Conservation (phyloP, 2,797 vertebrate species). For the Ptychobarbus kaznakovi region DNA sequence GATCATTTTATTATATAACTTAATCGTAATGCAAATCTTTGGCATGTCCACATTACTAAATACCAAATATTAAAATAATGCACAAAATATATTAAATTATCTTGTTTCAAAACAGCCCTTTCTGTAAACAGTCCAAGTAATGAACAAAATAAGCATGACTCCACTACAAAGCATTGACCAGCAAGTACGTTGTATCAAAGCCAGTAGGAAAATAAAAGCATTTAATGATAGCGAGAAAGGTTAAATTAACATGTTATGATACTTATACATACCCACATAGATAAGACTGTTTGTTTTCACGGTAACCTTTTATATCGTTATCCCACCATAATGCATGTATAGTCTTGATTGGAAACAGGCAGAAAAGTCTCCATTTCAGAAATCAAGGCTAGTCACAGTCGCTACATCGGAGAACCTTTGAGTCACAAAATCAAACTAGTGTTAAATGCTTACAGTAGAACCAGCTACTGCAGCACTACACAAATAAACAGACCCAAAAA, state of each 20-base stretch:
- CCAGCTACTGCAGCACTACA: slow-evolving; percentile 68
- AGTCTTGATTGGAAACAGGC: slow-evolving; percentile 67
- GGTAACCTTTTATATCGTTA: slow-evolving; percentile 67
- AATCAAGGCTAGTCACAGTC: slow-evolving; percentile 55
- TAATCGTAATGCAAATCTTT: slow-evolving; percentile 92
- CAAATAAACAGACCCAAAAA: slow-evolving; percentile 70
- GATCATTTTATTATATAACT: slow-evolving; percentile 89
- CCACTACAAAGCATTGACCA: slow-evolving; percentile 84
- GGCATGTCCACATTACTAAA: slow-evolving; percentile 80
- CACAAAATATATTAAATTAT: slow-evolving; percentile 97
- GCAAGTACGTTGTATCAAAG: slow-evolving; percentile 80
- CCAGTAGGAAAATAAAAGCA: slow-evolving; percentile 64
- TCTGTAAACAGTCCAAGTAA: slow-evolving; percentile 91
- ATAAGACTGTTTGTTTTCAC: slow-evolving; percentile 62
- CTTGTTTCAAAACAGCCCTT: slow-evolving; percentile 81
- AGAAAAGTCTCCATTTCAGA: slow-evolving; percentile 52
- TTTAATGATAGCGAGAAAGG: slow-evolving; percentile 49
- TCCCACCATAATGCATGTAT: slow-evolving; percentile 63
- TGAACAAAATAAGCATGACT: slow-evolving; percentile 67
- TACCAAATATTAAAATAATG: slow-evolving; percentile 81
- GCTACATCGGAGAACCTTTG: slow-evolving; percentile 69
- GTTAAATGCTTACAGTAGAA: slow-evolving; percentile 62
- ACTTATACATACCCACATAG: slow-evolving; percentile 69
- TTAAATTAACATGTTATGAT: slow-evolving; percentile 59
- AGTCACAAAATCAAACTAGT: slow-evolving; percentile 35